phyloP scores from a whole-genome alignment of 2,797 vertebrate species.

The Eutrigla gurnardus region DNA sequence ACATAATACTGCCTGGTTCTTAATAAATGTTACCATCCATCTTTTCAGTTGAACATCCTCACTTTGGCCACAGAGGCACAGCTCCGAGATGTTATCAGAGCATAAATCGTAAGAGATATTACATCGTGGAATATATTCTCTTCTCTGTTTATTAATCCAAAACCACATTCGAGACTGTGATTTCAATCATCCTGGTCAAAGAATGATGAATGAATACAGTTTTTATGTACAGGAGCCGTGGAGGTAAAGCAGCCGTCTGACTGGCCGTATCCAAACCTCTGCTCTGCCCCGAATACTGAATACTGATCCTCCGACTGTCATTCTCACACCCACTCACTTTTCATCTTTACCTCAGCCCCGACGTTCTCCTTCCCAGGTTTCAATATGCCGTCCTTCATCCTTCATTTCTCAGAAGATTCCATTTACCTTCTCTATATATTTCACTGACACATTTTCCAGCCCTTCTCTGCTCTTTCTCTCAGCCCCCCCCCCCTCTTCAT shows the following conservation, averaged over 20 bases:
- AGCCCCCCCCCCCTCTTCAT: neutral
- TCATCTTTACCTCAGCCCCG: constrained; percentile 54
- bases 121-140: constrained; percentile 34
- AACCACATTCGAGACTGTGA: constrained; percentile 4
- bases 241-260: constrained; percentile 27
- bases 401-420: constrained; percentile 74
- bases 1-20: constrained; percentile 22
- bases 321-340: constrained; percentile 57
- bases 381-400: constrained; percentile 66
- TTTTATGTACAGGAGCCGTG: neutral
- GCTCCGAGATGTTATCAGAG: constrained; percentile 49
- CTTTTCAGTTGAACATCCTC: constrained; percentile 31
- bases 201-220: constrained; percentile 12
- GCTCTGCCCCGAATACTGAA: constrained; percentile 63
- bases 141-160: constrained; percentile 33
- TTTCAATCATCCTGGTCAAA: constrained; percentile 5
- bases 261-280: constrained; percentile 49
- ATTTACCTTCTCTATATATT: constrained; percentile 73
- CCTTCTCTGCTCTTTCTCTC: constrained; percentile 47
- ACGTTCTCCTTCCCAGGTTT: constrained; percentile 53
- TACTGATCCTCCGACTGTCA: constrained; percentile 53
- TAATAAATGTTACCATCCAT: constrained; percentile 48
- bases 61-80: constrained; percentile 14
- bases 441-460: constrained; percentile 69
- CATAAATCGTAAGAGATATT: constrained; percentile 41